Base-by-base conservation (phyloP, 2,797 vertebrate genomes). In the Labeo calbasu region DNA sequence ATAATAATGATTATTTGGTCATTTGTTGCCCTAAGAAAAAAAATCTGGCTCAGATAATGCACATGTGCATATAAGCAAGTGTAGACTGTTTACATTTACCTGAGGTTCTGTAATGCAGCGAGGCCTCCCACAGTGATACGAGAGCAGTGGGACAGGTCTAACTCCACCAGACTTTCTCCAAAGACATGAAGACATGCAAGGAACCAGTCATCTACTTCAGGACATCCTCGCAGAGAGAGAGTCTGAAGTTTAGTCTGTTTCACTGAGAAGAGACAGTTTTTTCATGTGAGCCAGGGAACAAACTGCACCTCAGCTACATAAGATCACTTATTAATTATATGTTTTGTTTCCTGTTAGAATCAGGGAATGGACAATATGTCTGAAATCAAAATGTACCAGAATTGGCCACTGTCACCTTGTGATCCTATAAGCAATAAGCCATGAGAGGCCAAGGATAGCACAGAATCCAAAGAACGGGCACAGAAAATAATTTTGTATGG, bases 191-290 rank as follows among this genome's bases (percentile, higher is more conserved):
- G 94, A 17, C 92, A 92, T 43, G 92, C 87, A 43, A 99, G 91
- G 77, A 94, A 94, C 97, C 97, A 99, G 92, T 97, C 95, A 0
- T 97, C 96, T 12, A 99, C 85, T 12, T 96, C 87, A 65, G 93
- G 92, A 87, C 97, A 98, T 9, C 88, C 86, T 84, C 88, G 92
- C 36, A 98, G 86, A 0, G 88, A 93, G 68, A 98, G 91, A n/a
- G 90, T 92, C 28, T 88, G 91, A 80, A 98, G 87, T 9, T 79
- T 84, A 1, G 1, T 81, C 69, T 97, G 93, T 2, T 15, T 43
- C 79, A 92, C 97, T 98, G 87, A 0, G 17, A 51, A 69, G 11
- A 83, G 17, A 77, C 7, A 6, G 19, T 73, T 65, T 23, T 9
- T 23, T 46, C 28, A 14, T 28, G 5, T 36, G 63, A 63, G 77